These are phyloP conservation scores for Steinernema khuongi DNA, from an alignment of 1,140 invertebrate genomes.

Conservation along the genomic window DNA sequence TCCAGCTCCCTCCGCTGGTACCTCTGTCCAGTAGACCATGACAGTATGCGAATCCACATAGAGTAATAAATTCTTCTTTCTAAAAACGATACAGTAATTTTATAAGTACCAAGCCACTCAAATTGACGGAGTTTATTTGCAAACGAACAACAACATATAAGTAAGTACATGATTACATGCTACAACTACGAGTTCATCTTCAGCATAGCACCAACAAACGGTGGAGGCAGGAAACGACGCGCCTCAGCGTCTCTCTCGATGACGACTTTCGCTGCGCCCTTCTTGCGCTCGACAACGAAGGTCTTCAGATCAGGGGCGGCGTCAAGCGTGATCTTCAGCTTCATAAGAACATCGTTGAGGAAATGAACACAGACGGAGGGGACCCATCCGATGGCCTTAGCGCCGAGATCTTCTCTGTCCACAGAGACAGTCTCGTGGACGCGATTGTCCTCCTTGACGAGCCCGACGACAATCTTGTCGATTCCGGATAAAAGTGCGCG, in stretches of 20 bases:
- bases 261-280: background rate
- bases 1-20: too few relatives aligned
- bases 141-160: too few relatives aligned
- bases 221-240: background rate
- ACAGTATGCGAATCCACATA: too few relatives aligned
- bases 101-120: too few relatives aligned
- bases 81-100: too few relatives aligned
- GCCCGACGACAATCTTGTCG: slow-evolving; percentile 1
- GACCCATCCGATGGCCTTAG: background rate
- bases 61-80: too few relatives aligned
- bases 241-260: background rate
- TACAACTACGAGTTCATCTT: background rate
- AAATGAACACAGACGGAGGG: background rate
- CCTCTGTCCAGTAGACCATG: too few relatives aligned
- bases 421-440: background rate
- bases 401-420: background rate
- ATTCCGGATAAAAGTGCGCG: background rate
- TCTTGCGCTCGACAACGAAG: background rate
- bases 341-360: background rate
- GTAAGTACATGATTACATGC: too few relatives aligned
- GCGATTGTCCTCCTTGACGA: background rate
- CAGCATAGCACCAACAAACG: background rate
- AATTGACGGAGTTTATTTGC: too few relatives aligned
- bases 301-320: background rate
- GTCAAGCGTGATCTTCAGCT: background rate